Percentiles rank a stretch among this genome's conserved stretches.
Evolutionary conservation across 2,797 vertebrate species (phyloP).

Genomic region (Decapterus maruadsi): DNA sequence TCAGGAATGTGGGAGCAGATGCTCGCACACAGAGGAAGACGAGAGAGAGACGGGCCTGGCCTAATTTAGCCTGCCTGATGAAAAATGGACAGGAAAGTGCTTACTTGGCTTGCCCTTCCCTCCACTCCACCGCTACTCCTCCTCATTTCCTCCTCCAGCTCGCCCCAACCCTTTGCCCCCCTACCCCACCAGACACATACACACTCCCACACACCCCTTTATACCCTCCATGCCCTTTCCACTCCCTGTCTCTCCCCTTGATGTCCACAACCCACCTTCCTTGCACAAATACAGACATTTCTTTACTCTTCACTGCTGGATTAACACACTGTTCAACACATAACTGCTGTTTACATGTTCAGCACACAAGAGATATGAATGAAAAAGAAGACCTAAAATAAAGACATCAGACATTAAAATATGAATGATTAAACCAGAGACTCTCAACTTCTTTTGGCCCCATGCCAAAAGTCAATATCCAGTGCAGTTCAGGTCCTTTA

Average conservation of each 20-base stretch:
- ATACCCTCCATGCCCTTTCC: constrained; percentile 44
- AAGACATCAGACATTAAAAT: too few species aligned
- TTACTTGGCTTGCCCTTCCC: constrained; percentile 78
- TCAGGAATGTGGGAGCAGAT: constrained; percentile 75
- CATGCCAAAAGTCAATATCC: background rate
- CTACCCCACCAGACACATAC: too few species aligned
- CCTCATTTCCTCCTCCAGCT: constrained; percentile 53
- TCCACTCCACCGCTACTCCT: constrained; percentile 44
- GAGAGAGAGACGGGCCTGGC: constrained; percentile 58
- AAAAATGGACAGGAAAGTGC: constrained; percentile 85
- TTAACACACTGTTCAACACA: background rate
- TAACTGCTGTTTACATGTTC: background rate
- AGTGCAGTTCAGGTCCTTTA: background rate
- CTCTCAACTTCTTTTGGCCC: background rate
- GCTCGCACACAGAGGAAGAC: constrained; percentile 46
- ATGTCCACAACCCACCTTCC: background rate
- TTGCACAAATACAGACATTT: background rate
- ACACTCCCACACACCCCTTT: background rate
- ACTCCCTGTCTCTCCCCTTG: constrained; percentile 17
- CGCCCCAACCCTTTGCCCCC: constrained; percentile 26
- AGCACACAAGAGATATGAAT: too few species aligned
- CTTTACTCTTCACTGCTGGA: background rate
- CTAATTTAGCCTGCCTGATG: constrained; percentile 80
- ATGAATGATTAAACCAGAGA: too few species aligned
- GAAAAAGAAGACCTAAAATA: too few species aligned